Base-by-base conservation (phyloP, 2,113 vertebrate species). In the Scomber colias region DNA sequence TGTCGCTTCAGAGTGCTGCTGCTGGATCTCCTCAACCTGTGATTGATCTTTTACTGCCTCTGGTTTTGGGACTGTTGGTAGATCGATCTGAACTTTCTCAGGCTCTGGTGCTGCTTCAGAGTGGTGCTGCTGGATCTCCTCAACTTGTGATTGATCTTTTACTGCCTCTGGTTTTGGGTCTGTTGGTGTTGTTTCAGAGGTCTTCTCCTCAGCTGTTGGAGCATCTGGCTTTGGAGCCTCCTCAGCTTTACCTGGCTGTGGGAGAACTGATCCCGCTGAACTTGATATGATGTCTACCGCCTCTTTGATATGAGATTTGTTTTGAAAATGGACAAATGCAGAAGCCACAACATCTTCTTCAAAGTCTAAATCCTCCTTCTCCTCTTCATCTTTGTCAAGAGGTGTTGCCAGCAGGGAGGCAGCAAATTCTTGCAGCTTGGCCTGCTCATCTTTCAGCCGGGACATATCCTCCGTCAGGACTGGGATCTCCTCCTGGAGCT, bases 361-460 rank as follows among this genome's bases (percentile, higher is more conserved):
- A 0, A 13, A 35, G 1, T 89, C 81, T 3, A n/a, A 3, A 0
- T 90, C 81, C 1, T 77, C 27, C 0, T 71, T 31, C 3, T 79
- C 68, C 0, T 85, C 77, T 10, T 79, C 45, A 0, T 68, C 67
- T 0, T 51, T 5, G 24, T 71, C 50, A 64, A 17, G 4, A 78
- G 89, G 59, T 61, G 92, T 83, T 2, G 90, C 83, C 57, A 87
- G 75, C 75, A 98, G 93, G 54, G 95, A 94, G 4, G 91, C 79
- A 11, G 96, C 95, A 57, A 98, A 93, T 71, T 94, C 92, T 79
- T 95, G 91, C 84, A 97, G 92, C 19, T 95, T 93, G 7, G 53
- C 80, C 66, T 96, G 92, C 24, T 96, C 95, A 0, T 80, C 81
- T 30, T 31, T 83, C 82, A 14, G 76, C 17, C 81, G 84, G 57